Evolutionary conservation across 2,797 vertebrate genomes (phyloP).

Genomic region (Rallus crepitans): DNA sequence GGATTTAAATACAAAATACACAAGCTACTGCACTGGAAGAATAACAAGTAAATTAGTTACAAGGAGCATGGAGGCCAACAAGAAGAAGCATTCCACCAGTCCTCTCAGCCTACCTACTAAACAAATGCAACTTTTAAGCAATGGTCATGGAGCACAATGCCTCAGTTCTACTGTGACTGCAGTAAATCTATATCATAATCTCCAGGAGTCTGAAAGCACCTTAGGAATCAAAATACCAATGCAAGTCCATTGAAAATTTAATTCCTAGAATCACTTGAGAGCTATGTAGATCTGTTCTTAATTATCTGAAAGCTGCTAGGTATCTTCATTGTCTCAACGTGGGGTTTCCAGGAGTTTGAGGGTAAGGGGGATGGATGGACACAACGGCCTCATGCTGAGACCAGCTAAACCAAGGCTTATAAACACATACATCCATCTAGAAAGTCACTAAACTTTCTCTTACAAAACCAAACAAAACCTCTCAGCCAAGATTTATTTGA

Average conservation of each 20-base stretch:
- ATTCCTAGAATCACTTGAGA: neutral
- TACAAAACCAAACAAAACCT: neutral
- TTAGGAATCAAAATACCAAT: neutral
- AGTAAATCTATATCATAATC: neutral
- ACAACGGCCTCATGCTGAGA: neutral
- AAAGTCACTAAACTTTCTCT: neutral
- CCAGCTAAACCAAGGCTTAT: neutral
- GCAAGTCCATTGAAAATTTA: neutral
- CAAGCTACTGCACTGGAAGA: neutral
- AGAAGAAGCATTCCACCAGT: neutral
- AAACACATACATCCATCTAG: neutral
- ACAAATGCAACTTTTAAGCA: neutral
- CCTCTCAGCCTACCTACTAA: neutral
- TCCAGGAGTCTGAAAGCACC: neutral
- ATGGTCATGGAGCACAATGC: neutral
- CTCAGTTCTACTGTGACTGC: neutral
- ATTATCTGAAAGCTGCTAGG: neutral
- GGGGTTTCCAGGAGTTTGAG: neutral
- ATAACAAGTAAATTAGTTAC: neutral
- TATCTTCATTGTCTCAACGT: neutral
- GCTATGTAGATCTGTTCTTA: neutral
- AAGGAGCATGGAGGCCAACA: neutral
- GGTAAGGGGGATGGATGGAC: rapidly evolving
- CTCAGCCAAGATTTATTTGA: neutral
- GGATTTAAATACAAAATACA: constrained; percentile 28